Percentiles rank a stretch among this genome's conserved stretches.
phyloP scores from a whole-genome alignment of 2,888 invertebrate genomes.

The Andrena praecox region DNA sequence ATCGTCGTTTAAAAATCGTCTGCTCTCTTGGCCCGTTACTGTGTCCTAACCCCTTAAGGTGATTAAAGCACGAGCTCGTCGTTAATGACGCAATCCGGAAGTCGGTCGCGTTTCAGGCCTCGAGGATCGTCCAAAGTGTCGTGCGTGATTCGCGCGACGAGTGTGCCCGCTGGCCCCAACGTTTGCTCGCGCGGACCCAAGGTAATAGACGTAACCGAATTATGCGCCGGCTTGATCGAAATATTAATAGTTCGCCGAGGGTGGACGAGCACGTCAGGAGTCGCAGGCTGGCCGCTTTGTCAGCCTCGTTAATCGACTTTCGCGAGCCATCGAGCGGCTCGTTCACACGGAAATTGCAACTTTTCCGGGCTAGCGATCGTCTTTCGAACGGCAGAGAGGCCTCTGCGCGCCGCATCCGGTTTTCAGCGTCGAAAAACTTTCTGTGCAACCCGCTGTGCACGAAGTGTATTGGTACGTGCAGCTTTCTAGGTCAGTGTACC shows the following conservation, averaged over 20 bases:
- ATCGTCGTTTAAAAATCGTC: too few species aligned
- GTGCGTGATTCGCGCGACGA: neutral
- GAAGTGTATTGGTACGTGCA: slow-evolving; percentile 18
- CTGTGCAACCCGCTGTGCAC: neutral
- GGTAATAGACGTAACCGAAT: slow-evolving; percentile 63
- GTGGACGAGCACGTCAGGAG: slow-evolving; percentile 66
- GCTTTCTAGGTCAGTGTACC: slow-evolving; percentile 35
- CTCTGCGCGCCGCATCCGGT: slow-evolving; percentile 9
- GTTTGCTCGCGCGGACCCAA: neutral
- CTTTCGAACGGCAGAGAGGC: slow-evolving; percentile 63
- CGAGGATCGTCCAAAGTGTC: neutral
- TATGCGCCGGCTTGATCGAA: slow-evolving; percentile 67
- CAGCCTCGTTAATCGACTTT: slow-evolving; percentile 74
- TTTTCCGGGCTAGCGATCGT: slow-evolving; percentile 68
- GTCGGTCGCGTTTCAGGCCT: too few species aligned
- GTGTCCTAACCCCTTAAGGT: too few species aligned
- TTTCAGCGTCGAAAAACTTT: slow-evolving; percentile 24
- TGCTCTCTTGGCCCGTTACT: too few species aligned
- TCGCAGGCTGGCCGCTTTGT: slow-evolving; percentile 68
- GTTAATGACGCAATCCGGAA: slow-evolving; percentile 19
- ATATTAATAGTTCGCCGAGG: slow-evolving; percentile 69
- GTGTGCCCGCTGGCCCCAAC: neutral
- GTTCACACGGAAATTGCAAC: slow-evolving; percentile 74
- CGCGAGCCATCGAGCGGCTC: slow-evolving; percentile 67
- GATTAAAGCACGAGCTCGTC: neutral